Evolutionary conservation across 2,797 vertebrate species (phyloP), one percentile per base, ranked within the genome.

Genomic region (Sebastes nivosus): DNA sequence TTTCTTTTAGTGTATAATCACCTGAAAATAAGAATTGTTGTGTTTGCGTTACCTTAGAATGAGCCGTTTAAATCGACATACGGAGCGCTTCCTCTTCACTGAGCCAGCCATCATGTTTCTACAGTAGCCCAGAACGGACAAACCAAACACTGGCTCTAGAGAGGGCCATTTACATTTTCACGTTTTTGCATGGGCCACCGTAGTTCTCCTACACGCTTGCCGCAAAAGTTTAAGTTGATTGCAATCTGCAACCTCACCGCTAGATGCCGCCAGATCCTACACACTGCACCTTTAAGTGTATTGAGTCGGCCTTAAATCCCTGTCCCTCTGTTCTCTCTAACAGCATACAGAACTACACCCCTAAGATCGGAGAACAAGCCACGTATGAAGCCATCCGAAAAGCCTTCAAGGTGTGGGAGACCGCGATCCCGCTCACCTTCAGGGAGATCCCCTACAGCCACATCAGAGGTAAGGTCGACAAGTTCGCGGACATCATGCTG

Each of bases 271-370:
- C 50, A 52, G 20, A 52, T 52, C 18, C 50, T 20, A 52, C 50
- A n/a, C 20, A 52, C 20, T 52, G 3, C 29, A n/a, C n/a, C 13
- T 38, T 64, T n/a, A 59, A 5, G 4, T 27, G 25, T 50, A 6
- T 52, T 72, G 34, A 34, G 5, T 18, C 6, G 4, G 7, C 2
- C 8, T 32, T 54, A 2, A 68, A 22, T 5, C 55, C 4, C 16
- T 1, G 1, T 54, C n/a, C 70, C 36, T 74, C 7, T 5, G 0
- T 60, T 58, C 3, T 75, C 24, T 29, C 8, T 10, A 2, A 14
- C 93, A 99, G 98, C 92, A 99, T 99, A 93, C 94, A 98, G 95
- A 99, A 99, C 92, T 97, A 96, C 91, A 97, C 97, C 8, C 97
- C 98, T 1, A 98, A 98, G 90, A 93, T 98, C 8, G 98, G 98